Conservation (phyloP, 2,888 invertebrate species). For the Clivina fossor region DNA sequence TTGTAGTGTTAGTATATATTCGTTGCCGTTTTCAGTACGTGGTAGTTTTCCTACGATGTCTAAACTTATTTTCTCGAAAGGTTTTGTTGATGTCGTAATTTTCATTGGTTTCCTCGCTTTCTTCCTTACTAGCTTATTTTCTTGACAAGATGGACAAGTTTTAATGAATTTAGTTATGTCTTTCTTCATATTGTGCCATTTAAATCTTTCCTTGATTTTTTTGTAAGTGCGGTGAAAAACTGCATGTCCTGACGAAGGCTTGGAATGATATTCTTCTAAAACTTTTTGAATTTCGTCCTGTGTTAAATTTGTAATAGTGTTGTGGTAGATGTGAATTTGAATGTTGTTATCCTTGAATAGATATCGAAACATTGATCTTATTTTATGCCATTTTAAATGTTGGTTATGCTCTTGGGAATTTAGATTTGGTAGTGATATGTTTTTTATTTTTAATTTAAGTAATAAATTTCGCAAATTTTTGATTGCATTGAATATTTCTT, state of each 20-base stretch:
- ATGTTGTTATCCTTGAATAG: slow-evolving; percentile 38
- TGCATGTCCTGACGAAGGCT: slow-evolving; percentile 38
- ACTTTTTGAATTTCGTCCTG: slow-evolving; percentile 37
- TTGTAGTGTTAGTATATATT: slow-evolving; percentile 47
- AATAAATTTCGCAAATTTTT: no score
- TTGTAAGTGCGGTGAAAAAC: slow-evolving; percentile 42
- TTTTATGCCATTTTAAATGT: slow-evolving; percentile 13
- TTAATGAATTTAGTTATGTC: slow-evolving; percentile 45
- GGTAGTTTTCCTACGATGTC: slow-evolving; percentile 47
- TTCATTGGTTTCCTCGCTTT: slow-evolving; percentile 40
- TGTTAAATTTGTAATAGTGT: slow-evolving; percentile 25
- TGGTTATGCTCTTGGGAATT: no score
- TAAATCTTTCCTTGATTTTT: slow-evolving; percentile 41
- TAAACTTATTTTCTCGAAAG: slow-evolving; percentile 42
- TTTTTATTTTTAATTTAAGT: no score
- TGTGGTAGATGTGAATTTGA: slow-evolving; percentile 37
- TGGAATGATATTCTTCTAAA: slow-evolving; percentile 40
- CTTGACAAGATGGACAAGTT: slow-evolving; percentile 42
- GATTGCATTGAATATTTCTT: no score
- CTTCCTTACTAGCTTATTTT: slow-evolving; percentile 38
- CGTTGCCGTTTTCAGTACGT: slow-evolving; percentile 43
- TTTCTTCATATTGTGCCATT: slow-evolving; percentile 46
- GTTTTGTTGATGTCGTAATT: slow-evolving; percentile 42
- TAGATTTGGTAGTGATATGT: no score
- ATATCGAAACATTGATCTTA: slow-evolving; percentile 15